Evolutionary conservation across 2,888 invertebrate species (phyloP).

Genomic region (Philereme vetulata): DNA sequence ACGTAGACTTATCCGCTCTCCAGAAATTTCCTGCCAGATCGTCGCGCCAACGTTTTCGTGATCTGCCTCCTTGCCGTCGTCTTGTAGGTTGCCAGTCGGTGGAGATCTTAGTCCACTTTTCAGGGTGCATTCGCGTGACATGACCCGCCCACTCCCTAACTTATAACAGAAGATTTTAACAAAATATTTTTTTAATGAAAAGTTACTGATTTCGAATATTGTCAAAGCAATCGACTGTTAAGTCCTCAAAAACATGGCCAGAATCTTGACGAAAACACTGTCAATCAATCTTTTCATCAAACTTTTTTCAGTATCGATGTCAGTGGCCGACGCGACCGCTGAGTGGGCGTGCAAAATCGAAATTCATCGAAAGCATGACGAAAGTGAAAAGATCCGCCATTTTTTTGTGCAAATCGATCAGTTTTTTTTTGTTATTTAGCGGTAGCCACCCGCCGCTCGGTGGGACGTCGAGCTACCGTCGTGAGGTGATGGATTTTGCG

Average conservation of each 20-base stretch:
- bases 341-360: constrained; percentile 75
- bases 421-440: constrained; percentile 47
- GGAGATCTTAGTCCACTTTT: no score
- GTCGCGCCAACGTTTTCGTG: no score
- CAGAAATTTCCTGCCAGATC: no score
- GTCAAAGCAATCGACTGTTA: no score
- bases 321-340: constrained; percentile 37
- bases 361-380: constrained; percentile 50
- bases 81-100: no score
- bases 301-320: constrained; percentile 28
- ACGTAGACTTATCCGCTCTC: no score
- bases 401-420: constrained; percentile 71
- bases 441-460: constrained; percentile 54
- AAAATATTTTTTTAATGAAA: no score
- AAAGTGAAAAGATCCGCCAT: constrained; percentile 64
- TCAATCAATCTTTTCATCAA: constrained; percentile 23
- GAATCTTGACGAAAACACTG: constrained; percentile 3
- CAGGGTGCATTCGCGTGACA: no score
- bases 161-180: no score
- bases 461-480: constrained; percentile 62
- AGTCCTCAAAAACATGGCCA: not conserved
- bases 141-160: no score
- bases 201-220: no score
- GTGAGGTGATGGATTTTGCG: constrained; percentile 57
- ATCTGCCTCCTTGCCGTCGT: no score